Evolutionary conservation across 2,888 invertebrate genomes (phyloP), one percentile per base, ranked within the genome.

Genomic region (Ochropleura leucogaster): DNA sequence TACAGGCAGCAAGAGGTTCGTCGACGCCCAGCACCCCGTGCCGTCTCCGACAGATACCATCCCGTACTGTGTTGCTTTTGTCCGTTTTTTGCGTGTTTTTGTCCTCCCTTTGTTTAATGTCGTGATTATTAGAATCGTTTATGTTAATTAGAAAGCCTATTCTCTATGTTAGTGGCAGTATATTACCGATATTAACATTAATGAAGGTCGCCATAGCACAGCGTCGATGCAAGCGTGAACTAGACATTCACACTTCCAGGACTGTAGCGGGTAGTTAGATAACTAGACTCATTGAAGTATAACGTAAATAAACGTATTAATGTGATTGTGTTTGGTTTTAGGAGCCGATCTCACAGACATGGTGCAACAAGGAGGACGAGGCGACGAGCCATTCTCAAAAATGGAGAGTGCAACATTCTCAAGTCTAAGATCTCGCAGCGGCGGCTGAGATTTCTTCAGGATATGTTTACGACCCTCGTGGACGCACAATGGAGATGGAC

Each of bases 401-500:
- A 99, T 96, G 99, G 99, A 66, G 99, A 99, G 91, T 99, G 99
- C 96, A 99, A 99, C 95, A 98, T 99, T 77, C 97, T 98, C 86
- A 99, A 99, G 93, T 99, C 99, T 79, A 97, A 97, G 90, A 98
- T 99, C 90, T 98, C 98, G 66, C 98, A 98, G 87, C 97, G 98
- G 60, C 97, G 98, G 62, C 92, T 98, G 80, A 97, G 98, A 63
- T 98, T 98, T 90, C 97, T 98, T 68, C 98, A 98, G 92, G 98
- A 98, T 92, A 97, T 98, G 89, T 98, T 99, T 94, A 99, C 98
- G 46, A 98, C 98, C 0, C 96, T 99, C 89, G 98, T 99, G 85
- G 99, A 99, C 92, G 97, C 98, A 30, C 98, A 98, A 93, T 99
- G 99, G 99, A 97, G 98, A 77, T 99, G 98, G 97, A 99, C 99